phyloP scores from a whole-genome alignment of 2,113 vertebrate species.

The Psittacula cyanocephala region DNA sequence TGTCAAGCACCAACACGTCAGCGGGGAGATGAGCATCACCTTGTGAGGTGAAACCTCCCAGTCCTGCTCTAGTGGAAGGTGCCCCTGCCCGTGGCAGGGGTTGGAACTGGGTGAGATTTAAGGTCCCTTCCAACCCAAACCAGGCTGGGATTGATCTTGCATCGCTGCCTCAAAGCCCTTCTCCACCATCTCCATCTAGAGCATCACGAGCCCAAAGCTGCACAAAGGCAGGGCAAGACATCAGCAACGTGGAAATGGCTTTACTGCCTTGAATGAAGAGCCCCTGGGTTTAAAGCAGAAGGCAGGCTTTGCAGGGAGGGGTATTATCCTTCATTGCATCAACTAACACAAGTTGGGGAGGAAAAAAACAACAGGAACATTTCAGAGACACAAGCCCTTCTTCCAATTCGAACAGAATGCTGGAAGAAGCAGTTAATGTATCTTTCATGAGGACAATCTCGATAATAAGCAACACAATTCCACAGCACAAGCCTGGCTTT shows the following conservation, averaged over 20 bases:
- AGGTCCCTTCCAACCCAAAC: not conserved
- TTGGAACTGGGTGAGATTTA: not conserved
- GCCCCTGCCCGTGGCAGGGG: not conserved
- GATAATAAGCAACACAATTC: slow-evolving; percentile 62
- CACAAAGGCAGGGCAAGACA: not conserved
- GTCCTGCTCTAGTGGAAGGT: not conserved
- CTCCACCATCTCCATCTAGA: not conserved
- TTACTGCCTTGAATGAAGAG: not conserved
- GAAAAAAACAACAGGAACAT: not conserved
- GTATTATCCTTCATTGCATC: not conserved
- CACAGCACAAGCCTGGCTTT: not conserved
- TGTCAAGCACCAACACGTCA: not conserved
- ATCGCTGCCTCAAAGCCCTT: not conserved
- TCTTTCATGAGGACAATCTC: slow-evolving; percentile 61
- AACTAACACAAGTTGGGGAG: not conserved
- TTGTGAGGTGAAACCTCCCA: not conserved
- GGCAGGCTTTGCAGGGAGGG: not conserved
- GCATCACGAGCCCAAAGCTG: not conserved
- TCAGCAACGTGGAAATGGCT: rapidly evolving
- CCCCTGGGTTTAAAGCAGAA: not conserved
- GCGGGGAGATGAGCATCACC: not conserved
- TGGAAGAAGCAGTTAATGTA: slow-evolving; percentile 54
- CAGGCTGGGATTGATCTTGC: not conserved
- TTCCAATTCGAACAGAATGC: slow-evolving; percentile 62
- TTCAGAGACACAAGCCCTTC: slow-evolving; percentile 25